These are phyloP conservation scores for Microchirus variegatus DNA, from an alignment of 2,797 vertebrate species.

Conservation along the genomic window DNA sequence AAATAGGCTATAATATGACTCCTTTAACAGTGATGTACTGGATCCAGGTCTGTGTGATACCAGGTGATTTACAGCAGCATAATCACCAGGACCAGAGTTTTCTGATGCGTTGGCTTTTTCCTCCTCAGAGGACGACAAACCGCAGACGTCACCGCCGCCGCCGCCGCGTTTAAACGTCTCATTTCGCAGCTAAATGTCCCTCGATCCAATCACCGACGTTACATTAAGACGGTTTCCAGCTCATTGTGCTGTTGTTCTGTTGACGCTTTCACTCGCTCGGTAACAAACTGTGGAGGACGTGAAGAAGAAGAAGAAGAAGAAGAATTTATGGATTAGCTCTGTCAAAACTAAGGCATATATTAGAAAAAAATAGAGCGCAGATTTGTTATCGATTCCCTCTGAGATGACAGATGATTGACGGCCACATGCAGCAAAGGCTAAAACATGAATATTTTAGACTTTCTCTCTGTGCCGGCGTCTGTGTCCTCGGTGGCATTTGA, in stretches of 20 bases:
- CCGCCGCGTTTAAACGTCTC: slow-evolving; percentile 50
- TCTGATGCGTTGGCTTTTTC: neutral
- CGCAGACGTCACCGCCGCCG: slow-evolving; percentile 45
- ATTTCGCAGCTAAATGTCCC: slow-evolving; percentile 70
- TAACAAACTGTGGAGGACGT: no score
- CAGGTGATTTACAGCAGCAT: neutral
- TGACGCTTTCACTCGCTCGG: no score
- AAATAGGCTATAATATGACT: no score
- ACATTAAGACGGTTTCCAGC: slow-evolving; percentile 52
- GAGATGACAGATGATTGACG: slow-evolving; percentile 70
- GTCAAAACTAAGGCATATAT: no score
- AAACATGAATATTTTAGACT: slow-evolving; percentile 63
- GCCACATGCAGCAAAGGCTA: slow-evolving; percentile 47
- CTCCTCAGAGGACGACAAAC: neutral
- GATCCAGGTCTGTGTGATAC: neutral
- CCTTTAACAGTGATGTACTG: neutral
- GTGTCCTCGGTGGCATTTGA: slow-evolving; percentile 71
- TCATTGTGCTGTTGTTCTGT: slow-evolving; percentile 51
- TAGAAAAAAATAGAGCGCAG: slow-evolving; percentile 17
- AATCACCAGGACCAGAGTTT: neutral
- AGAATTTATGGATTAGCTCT: no score
- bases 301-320: no score
- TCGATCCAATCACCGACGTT: slow-evolving; percentile 52
- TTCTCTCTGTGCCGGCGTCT: slow-evolving; percentile 55
- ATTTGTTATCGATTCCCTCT: slow-evolving; percentile 66